Conservation (phyloP, 2,797 vertebrate species). For the Lepidocolaptes lacrymiger region DNA sequence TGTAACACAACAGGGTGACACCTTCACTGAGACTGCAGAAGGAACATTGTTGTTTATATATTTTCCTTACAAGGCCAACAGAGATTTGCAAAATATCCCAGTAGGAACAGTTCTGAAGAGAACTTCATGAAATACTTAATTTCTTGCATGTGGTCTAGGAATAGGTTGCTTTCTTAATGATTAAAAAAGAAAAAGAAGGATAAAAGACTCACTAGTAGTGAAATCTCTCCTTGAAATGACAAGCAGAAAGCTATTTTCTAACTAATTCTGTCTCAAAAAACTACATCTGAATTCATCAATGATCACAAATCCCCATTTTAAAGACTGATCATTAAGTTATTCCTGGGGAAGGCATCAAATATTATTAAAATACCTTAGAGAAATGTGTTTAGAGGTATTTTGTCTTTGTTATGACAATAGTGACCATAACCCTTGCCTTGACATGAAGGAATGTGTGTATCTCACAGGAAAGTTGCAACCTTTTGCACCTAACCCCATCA, state of each 20-base stretch:
- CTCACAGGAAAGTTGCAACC: slow-evolving; percentile 53
- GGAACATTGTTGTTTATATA: background rate
- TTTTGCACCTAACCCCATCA: slow-evolving; percentile 16
- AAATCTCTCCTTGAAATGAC: background rate
- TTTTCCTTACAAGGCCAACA: background rate
- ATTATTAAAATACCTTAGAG: background rate
- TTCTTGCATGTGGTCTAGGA: background rate
- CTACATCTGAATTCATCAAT: slow-evolving; percentile 44
- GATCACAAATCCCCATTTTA: slow-evolving; percentile 27
- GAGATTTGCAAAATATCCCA: background rate
- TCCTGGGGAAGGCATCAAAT: background rate
- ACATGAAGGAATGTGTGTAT: slow-evolving; percentile 7
- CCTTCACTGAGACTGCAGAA: background rate
- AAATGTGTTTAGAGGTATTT: background rate
- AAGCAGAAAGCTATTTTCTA: background rate
- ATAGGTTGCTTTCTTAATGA: background rate
- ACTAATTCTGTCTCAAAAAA: slow-evolving; percentile 29
- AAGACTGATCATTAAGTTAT: background rate
- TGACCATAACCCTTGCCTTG: background rate
- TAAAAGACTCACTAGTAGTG: background rate
- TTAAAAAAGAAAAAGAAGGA: fast-evolving
- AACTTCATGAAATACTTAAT: background rate
- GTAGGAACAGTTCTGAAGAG: background rate
- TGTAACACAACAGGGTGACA: background rate
- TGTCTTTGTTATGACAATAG: slow-evolving; percentile 27